Evolutionary conservation across 2,113 vertebrate genomes (phyloP), one percentile per base, ranked within the genome.

Genomic region (Turdus rufiventris): DNA sequence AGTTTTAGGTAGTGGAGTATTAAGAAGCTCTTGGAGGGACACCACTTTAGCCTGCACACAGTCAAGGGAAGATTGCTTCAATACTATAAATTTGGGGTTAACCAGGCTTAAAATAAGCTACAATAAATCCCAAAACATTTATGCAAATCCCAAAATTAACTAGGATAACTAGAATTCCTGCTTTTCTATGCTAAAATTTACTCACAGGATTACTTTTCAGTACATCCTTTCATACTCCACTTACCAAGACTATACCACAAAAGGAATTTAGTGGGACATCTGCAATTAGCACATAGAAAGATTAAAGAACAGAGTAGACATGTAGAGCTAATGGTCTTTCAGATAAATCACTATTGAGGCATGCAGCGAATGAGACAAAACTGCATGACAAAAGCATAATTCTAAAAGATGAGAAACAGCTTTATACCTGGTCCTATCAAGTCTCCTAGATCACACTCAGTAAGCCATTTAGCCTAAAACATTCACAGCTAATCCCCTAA

Each of bases 11-110:
- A 98, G 95, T 63, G 98, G 98, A 60, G 97, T 91, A 81, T 97
- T 98, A 66, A 99, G 96, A 78, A 98, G 95, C 70, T 98, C 98
- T 97, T 98, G 95, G 45, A 98, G 85, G 24, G 97, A 98, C 20
- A 82, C 72, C 62, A 96, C 82, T 88, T 98, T 97, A 56, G 91
- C 86, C 97, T 97, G 90, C 62, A 57, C 7, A 76, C 4, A 83
- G 48, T 76, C n/a, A 97, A 89, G n/a, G 40, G 82, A 91, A 93
- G 23, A 75, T 8, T n/a, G 28, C 53, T 80, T 94, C 36, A 77
- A 14, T 17, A 61, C 31, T n/a, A 71, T 18, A 89, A 60, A 72
- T 78, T 12, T 20, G 5, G 14, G 19, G 26, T 79, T 72, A 68
- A 9, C 0, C 0, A 72, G 16, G 34, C 33, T 92, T 91, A 76